A percentile compares a stretch with the other conserved stretches of the same genome.
phyloP scores from a whole-genome alignment of 1,140 invertebrate species.

The Zaprionus africanus region DNA sequence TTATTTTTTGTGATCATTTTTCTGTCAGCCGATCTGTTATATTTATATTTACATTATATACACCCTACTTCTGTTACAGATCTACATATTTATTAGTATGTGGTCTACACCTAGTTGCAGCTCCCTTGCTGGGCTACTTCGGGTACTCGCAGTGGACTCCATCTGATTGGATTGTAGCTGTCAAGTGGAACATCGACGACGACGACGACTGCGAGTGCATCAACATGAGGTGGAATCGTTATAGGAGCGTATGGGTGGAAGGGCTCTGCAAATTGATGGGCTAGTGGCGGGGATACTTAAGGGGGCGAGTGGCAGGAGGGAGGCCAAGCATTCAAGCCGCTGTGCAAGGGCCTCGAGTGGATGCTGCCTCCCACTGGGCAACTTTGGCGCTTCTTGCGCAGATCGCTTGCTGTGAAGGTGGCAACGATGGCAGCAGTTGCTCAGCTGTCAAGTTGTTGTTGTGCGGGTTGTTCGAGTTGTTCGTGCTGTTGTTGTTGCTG shows the following conservation, averaged over 20 bases:
- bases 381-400: slow-evolving; percentile 61
- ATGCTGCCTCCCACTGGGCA: slow-evolving; percentile 68
- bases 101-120: background rate
- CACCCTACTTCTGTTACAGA: no score
- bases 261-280: background rate
- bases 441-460: slow-evolving; percentile 63
- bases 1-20: no score
- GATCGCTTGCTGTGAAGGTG: slow-evolving; percentile 52
- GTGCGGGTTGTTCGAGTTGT: slow-evolving; percentile 19
- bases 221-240: slow-evolving; percentile 6
- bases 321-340: background rate
- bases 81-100: background rate
- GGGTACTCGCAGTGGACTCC: background rate
- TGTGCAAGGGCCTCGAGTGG: slow-evolving; percentile 11
- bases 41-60: no score
- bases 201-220: slow-evolving; percentile 22
- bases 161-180: slow-evolving; percentile 41
- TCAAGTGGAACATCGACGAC: slow-evolving; percentile 29
- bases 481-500: slow-evolving; percentile 31
- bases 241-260: background rate
- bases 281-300: background rate
- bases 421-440: slow-evolving; percentile 75
- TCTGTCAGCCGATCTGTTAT: no score
- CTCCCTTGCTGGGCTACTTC: background rate
- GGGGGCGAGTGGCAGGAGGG: background rate